phyloP scores from a whole-genome alignment of 2,888 invertebrate genomes.

The Anodontia alba region DNA sequence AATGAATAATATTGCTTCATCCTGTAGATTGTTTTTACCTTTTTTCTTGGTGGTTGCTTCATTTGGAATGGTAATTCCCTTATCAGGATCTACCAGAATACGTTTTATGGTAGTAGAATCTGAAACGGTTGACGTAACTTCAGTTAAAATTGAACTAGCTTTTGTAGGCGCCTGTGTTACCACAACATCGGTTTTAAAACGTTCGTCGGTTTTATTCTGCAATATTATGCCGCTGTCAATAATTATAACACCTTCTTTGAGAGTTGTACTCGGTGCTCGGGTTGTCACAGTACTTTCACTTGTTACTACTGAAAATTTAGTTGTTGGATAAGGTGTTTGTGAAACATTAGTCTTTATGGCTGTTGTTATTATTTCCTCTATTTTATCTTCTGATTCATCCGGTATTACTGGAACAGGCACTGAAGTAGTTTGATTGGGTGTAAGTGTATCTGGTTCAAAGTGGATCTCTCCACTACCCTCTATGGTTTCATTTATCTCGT shows the following conservation, averaged over 20 bases:
- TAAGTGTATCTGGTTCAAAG: neutral
- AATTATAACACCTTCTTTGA: conserved; percentile 10
- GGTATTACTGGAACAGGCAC: conserved; percentile 1
- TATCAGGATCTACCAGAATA: neutral
- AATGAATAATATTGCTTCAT: too few species aligned
- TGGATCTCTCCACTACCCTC: conserved; percentile 3
- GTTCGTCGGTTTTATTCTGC: conserved; percentile 7
- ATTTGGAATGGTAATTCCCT: neutral
- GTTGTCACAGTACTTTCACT: too few species aligned
- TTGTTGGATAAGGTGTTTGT: neutral
- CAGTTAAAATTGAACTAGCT: neutral
- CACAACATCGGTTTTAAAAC: neutral
- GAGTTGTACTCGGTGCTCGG: neutral
- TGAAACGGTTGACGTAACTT: neutral
- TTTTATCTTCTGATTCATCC: conserved; percentile 2
- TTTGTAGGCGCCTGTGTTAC: neutral
- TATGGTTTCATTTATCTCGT: neutral
- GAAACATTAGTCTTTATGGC: neutral
- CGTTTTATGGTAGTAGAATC: conserved; percentile 1
- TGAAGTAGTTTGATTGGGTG: neutral
- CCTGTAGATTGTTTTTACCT: neutral
- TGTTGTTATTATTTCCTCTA: conserved; percentile 14
- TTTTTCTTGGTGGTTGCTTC: neutral
- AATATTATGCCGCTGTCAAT: conserved; percentile 18
- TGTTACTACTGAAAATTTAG: too few species aligned